phyloP scores from a whole-genome alignment of 2,888 invertebrate species.

The Pyrgus malvae region DNA sequence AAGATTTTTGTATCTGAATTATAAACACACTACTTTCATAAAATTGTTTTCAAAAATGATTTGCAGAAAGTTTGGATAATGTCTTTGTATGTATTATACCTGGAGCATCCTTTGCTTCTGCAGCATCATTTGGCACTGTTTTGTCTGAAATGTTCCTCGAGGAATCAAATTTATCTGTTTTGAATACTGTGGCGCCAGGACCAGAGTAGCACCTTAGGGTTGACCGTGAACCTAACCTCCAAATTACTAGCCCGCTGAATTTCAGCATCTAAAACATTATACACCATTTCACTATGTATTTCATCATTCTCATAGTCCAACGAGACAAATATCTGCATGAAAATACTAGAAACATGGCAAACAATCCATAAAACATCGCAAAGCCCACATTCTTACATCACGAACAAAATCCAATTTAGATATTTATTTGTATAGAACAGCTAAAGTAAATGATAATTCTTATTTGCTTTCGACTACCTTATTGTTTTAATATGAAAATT shows the following conservation, averaged over 20 bases:
- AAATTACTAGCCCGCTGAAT: conserved; percentile 70
- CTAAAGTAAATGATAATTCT: conserved; percentile 2
- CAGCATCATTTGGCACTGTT: conserved; percentile 29
- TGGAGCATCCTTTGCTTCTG: conserved; percentile 9
- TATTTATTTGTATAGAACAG: conserved; percentile 32
- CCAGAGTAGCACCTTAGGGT: conserved; percentile 60
- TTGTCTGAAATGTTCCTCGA: conserved; percentile 48
- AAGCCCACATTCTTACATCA: conserved; percentile 66
- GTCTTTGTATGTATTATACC: too few species aligned
- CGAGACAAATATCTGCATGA: neutral
- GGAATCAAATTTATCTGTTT: conserved; percentile 78
- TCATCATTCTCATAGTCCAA: too few species aligned
- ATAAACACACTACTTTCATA: too few species aligned
- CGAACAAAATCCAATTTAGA: conserved; percentile 31
- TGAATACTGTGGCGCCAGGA: conserved; percentile 92
- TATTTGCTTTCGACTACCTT: conserved; percentile 6
- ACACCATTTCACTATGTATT: neutral
- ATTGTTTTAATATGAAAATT: conserved; percentile 5
- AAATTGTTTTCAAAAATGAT: too few species aligned
- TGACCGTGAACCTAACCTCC: conserved; percentile 75
- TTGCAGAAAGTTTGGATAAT: too few species aligned
- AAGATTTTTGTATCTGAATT: too few species aligned
- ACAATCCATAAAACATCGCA: conserved; percentile 1
- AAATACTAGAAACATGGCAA: neutral
- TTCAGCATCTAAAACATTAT: conserved; percentile 71